Percentiles rank a stretch among this genome's conserved stretches.
These are phyloP conservation scores for Galeruca laticollis DNA, from an alignment of 2,888 invertebrate genomes.

Conservation along the genomic window DNA sequence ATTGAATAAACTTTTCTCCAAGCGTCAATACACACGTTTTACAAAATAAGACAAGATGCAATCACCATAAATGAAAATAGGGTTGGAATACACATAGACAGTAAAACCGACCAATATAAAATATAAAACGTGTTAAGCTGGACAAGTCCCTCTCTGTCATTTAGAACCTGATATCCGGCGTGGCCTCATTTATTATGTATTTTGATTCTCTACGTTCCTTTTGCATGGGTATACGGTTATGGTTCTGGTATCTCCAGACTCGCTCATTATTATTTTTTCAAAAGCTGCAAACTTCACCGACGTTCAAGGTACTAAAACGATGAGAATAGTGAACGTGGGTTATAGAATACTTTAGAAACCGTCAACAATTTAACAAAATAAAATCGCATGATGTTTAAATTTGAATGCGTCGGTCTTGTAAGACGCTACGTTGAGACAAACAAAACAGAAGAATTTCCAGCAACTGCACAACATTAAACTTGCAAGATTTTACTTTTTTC, in stretches of 20 bases:
- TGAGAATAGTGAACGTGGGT: constrained; percentile 9
- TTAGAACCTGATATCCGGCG: neutral
- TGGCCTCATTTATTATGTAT: constrained; percentile 27
- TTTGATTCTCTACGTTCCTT: constrained; percentile 25
- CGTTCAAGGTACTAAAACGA: constrained; percentile 20
- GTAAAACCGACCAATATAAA: neutral
- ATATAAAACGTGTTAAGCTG: neutral
- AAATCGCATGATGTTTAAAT: neutral
- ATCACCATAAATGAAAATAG: neutral
- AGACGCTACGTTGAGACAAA: neutral
- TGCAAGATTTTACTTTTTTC: too few relatives aligned
- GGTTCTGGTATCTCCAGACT: constrained; percentile 18
- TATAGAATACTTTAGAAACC: constrained; percentile 12
- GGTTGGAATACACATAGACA: neutral
- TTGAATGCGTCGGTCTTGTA: neutral
- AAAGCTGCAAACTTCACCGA: constrained; percentile 14
- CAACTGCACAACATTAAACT: too few relatives aligned
- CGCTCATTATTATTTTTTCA: constrained; percentile 28
- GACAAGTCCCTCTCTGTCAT: constrained; percentile 11
- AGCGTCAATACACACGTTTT: neutral
- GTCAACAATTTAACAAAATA: neutral
- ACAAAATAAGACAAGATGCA: neutral
- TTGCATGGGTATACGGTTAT: constrained; percentile 13
- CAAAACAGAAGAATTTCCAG: too few relatives aligned
- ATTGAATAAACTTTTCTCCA: too few relatives aligned